phyloP scores from a whole-genome alignment of 1,140 invertebrate species.

The Formica exsecta region DNA sequence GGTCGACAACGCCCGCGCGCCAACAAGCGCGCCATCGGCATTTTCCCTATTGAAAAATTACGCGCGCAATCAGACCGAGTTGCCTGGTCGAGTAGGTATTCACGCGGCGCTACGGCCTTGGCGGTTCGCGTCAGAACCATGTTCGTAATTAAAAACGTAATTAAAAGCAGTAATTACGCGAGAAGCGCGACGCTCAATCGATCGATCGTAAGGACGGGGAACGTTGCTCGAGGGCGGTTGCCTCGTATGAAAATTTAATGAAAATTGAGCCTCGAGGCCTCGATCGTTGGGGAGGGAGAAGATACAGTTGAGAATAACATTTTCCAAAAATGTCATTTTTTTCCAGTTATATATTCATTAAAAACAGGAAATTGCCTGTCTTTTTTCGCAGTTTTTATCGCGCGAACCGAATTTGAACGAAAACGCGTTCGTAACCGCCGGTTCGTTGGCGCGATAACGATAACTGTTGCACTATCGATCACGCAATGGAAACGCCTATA shows the following conservation, averaged over 20 bases:
- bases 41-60: constrained; percentile 19
- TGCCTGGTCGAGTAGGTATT: constrained; percentile 31
- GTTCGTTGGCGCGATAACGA: constrained; percentile 52
- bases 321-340: not conserved
- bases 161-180: constrained; percentile 38
- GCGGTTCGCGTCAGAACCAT: constrained; percentile 20
- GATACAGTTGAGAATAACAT: not conserved
- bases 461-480: constrained; percentile 61
- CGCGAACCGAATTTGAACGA: not conserved
- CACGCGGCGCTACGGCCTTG: constrained; percentile 25
- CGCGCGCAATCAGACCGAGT: constrained; percentile 3
- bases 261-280: not conserved
- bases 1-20: not conserved
- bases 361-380: not conserved
- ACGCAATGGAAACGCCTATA: constrained; percentile 18
- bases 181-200: constrained; percentile 13
- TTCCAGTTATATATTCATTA: not conserved
- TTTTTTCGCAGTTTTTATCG: constrained; percentile 9
- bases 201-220: not conserved
- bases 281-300: not conserved
- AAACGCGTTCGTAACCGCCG: constrained; percentile 16
- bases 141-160: constrained; percentile 54
- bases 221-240: not conserved
- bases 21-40: not conserved
- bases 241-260: not conserved